phyloP scores from a whole-genome alignment of 2,113 vertebrate species.

The Ondatra zibethicus region DNA sequence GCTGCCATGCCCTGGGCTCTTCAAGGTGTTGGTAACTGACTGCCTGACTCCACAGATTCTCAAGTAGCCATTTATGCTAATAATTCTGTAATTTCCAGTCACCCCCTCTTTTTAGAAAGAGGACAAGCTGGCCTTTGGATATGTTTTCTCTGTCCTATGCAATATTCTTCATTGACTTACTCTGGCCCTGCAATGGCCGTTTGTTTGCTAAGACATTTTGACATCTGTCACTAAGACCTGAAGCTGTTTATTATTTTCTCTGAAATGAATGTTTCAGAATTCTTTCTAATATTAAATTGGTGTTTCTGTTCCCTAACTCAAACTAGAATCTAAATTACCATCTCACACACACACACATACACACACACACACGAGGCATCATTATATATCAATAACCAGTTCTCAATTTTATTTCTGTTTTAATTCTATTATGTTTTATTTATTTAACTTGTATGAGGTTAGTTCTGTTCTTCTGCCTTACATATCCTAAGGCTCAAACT shows the following conservation, averaged over 20 bases:
- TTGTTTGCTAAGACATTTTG: constrained; percentile 45
- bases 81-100: constrained; percentile 23
- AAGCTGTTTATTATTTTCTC: constrained; percentile 19
- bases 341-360: background rate
- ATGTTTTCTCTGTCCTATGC: background rate
- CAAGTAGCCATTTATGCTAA: background rate
- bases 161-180: background rate
- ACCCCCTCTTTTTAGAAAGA: constrained; percentile 10
- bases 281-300: constrained; percentile 12
- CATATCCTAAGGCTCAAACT: background rate
- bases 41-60: background rate
- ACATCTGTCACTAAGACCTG: constrained; percentile 21
- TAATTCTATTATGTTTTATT: background rate
- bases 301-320: constrained; percentile 28
- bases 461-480: background rate
- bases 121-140: background rate
- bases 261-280: constrained; percentile 50
- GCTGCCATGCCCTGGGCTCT: background rate
- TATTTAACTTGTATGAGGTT: background rate
- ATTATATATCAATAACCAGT: background rate
- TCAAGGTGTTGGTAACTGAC: background rate
- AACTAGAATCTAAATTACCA: background rate
- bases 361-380: background rate
- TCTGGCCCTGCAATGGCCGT: background rate
- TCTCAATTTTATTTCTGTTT: background rate